A percentile compares a stretch with the other conserved stretches of the same genome.
phyloP scores from a whole-genome alignment of 2,888 invertebrate genomes.

The Machimus atricapillus region DNA sequence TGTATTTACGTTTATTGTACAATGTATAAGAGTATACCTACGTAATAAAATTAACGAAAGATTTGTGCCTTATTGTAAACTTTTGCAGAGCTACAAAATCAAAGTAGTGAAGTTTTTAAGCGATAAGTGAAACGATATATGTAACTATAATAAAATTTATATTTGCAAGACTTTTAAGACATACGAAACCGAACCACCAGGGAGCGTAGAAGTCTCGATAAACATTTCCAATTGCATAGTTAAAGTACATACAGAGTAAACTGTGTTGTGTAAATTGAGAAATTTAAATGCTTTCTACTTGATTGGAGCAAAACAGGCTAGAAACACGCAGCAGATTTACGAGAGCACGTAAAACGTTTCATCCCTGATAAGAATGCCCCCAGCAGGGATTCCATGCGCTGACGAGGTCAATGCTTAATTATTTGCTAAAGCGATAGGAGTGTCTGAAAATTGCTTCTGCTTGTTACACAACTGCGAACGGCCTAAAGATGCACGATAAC shows the following conservation, averaged over 20 bases:
- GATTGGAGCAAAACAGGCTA: conserved; percentile 46
- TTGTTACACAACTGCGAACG: conserved; percentile 23
- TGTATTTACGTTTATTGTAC: background rate
- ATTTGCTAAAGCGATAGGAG: conserved; percentile 21
- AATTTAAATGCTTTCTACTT: background rate
- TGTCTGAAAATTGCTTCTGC: conserved; percentile 21
- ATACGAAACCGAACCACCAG: background rate
- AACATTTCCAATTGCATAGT: background rate
- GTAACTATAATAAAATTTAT: background rate
- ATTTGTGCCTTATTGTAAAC: background rate
- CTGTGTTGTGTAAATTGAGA: background rate
- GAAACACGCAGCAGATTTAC: conserved; percentile 13
- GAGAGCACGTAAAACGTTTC: background rate
- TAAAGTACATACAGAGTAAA: background rate
- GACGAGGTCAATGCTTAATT: conserved; percentile 33
- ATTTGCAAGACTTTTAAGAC: background rate
- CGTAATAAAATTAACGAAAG: background rate
- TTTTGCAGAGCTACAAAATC: background rate
- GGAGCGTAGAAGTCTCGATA: background rate
- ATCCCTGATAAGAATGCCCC: conserved; percentile 33
- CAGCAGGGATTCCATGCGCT: background rate
- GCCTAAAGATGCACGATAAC: conserved; percentile 4
- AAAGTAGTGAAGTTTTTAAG: background rate
- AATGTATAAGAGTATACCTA: background rate
- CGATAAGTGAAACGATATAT: background rate